These are phyloP conservation scores for Diceros bicornis DNA, from an alignment of 2,797 vertebrate species.

Conservation along the genomic window DNA sequence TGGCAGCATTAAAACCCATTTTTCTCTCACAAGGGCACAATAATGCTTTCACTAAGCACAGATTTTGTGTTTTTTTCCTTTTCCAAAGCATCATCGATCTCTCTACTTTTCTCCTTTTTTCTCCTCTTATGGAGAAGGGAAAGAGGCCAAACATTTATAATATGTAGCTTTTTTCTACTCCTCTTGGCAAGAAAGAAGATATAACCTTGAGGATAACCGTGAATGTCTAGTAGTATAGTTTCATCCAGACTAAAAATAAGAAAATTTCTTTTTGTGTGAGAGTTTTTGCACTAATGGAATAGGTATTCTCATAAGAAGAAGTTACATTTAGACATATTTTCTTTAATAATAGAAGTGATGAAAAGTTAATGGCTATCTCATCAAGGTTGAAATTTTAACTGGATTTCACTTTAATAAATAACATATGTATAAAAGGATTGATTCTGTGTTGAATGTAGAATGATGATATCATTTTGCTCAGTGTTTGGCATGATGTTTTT, in stretches of 20 bases:
- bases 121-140: neutral
- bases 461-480: neutral
- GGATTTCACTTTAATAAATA: constrained; percentile 60
- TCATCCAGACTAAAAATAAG: neutral
- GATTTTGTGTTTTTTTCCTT: neutral
- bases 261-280: neutral
- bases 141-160: neutral
- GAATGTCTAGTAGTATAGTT: neutral
- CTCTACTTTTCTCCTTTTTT: neutral
- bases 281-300: neutral
- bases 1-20: neutral
- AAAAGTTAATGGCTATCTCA: neutral
- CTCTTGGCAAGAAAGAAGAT: neutral
- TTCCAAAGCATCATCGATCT: neutral
- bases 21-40: neutral
- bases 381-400: neutral
- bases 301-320: neutral
- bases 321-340: neutral
- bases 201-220: neutral
- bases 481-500: neutral
- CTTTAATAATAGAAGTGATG: neutral
- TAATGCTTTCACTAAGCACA: neutral
- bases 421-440: neutral
- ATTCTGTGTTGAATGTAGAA: neutral
- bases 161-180: neutral